Evolutionary conservation across 2,797 vertebrate genomes (phyloP).

Genomic region (Dermochelys coriacea): DNA sequence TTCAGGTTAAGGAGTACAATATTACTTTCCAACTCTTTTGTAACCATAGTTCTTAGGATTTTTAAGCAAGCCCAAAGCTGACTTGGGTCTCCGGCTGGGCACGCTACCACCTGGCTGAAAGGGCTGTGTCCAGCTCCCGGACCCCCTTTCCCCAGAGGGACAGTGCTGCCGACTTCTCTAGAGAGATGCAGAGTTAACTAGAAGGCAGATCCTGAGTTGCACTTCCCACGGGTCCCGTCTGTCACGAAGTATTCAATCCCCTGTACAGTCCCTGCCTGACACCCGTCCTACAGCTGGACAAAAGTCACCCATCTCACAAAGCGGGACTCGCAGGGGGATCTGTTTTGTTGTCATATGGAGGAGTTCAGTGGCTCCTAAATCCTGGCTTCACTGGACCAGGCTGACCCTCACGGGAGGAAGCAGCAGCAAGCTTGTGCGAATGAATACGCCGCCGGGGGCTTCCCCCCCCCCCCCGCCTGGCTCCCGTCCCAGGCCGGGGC

Average conservation of each 20-base stretch:
- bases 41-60: background rate
- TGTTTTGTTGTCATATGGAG: background rate
- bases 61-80: background rate
- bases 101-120: too few relatives aligned
- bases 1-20: background rate
- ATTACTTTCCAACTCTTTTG: background rate
- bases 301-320: background rate
- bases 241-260: too few relatives aligned
- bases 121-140: background rate
- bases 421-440: too few relatives aligned
- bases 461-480: too few relatives aligned
- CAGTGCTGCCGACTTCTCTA: background rate
- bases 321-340: background rate
- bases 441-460: too few relatives aligned
- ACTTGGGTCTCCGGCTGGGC: background rate
- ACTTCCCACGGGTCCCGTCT: background rate
- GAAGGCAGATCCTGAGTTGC: background rate
- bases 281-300: background rate
- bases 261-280: too few relatives aligned
- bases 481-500: too few relatives aligned
- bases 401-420: too few relatives aligned
- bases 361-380: background rate
- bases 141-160: background rate
- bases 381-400: too few relatives aligned
- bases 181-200: background rate